Base-by-base conservation (phyloP, 2,888 invertebrate species). In the Drosophila fulvimacula region DNA sequence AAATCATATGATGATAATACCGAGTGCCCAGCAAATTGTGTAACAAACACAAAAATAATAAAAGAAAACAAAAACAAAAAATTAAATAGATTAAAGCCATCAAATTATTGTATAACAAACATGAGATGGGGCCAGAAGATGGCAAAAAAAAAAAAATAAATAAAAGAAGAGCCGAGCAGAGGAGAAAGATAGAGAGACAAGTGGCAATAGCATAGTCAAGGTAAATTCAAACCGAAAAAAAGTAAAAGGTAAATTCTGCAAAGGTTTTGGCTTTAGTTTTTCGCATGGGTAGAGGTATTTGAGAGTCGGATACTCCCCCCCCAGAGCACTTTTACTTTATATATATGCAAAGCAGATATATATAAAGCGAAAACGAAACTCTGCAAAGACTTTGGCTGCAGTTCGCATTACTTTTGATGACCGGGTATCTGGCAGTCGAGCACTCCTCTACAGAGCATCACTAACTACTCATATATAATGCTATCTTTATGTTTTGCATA, bases 1-100 rank as follows among this genome's bases (percentile, higher is more conserved):
- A 77, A 77, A 77, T 77, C 77, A 77, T 77, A 77, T 77, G 79
- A 77, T 70, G 60, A 60, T 55, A 21, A 17, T 48, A 13, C 48
- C 34, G 41, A 34, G 24, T 36, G 53, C 36, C 36, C 30, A 36
- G 57, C 51, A 63, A 77, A 74, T 73, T 76, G 61, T 76, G 76
- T 75, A 75, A 75, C 62, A n/a, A 41, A 52, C 46, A 49, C 56
- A 66, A 58, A 58, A 52, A 34, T 6, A 32, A 49, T 39, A 10
- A 39, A 55, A 4, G 44, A 46, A 5, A 41, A 30, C n/a, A 30
- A 48, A 48, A 48, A 17, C 30, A 48, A n/a, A 58, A 36, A 34
- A 53, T 42, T 24, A 32, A n/a, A 65, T 9, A 34, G 46, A 73
- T 44, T 39, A 34, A 34, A n/a, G 46, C 39, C 27, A 66, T 32